phyloP scores from a whole-genome alignment of 2,113 vertebrate species.

The Prunella himalayana region DNA sequence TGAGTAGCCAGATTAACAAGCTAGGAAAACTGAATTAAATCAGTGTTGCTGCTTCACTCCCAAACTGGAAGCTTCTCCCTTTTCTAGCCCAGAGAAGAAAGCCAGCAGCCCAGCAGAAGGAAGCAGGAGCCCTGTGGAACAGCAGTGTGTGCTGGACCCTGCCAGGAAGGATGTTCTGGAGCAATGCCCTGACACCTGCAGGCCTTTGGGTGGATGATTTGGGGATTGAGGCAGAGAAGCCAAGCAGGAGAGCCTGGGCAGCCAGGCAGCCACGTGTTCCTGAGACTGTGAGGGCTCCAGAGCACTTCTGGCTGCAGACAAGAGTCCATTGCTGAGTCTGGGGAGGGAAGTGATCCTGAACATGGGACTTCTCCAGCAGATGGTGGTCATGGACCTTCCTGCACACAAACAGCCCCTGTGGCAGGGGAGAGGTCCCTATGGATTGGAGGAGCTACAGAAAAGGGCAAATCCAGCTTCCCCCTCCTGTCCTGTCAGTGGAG shows the following conservation, averaged over 20 bases:
- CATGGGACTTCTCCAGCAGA: slow-evolving; percentile 24
- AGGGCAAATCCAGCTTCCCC: background rate
- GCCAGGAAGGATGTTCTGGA: background rate
- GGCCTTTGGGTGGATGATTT: rapidly evolving
- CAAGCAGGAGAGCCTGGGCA: background rate
- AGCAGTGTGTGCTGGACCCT: background rate
- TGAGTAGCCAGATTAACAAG: background rate
- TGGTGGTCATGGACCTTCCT: slow-evolving; percentile 37
- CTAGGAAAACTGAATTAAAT: background rate
- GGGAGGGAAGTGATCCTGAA: background rate
- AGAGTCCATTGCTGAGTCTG: background rate
- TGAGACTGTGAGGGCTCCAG: background rate
- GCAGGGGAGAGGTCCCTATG: background rate
- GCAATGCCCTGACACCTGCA: background rate
- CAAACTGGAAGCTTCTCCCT: background rate
- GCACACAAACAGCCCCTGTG: background rate
- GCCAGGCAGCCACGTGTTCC: background rate
- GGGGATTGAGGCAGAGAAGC: background rate
- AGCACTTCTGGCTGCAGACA: background rate
- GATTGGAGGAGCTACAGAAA: background rate
- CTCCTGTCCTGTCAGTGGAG: background rate
- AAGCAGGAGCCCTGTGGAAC: background rate
- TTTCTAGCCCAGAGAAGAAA: background rate
- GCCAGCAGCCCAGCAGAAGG: background rate
- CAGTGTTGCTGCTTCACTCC: background rate